Percentiles rank a stretch among this genome's conserved stretches.
These are phyloP conservation scores for Eueremaeus valkanovi DNA, from an alignment of 2,888 invertebrate genomes.

Conservation along the genomic window DNA sequence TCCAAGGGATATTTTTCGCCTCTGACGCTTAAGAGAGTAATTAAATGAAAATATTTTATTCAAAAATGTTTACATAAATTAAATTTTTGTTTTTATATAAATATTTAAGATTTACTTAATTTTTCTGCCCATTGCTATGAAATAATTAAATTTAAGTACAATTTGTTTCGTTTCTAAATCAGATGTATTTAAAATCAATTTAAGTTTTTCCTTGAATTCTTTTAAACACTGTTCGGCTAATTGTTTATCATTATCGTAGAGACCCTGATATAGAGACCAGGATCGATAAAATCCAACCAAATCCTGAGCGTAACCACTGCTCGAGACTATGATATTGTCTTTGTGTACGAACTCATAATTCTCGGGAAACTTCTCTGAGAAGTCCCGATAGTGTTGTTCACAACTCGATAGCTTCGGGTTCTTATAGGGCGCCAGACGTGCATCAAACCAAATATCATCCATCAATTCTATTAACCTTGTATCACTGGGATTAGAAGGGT, in stretches of 20 bases:
- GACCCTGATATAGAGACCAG: constrained; percentile 52
- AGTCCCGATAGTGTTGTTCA: constrained; percentile 47
- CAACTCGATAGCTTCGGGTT: constrained; percentile 31
- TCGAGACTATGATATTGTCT: constrained; percentile 2
- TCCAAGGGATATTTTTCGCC: no score
- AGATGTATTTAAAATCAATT: background rate
- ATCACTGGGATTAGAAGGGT: background rate
- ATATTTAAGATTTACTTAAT: background rate
- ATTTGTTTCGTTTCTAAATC: background rate
- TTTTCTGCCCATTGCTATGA: constrained; percentile 18
- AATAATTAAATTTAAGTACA: background rate
- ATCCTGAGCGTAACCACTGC: constrained; percentile 49
- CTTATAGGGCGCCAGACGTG: background rate
- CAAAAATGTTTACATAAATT: no score
- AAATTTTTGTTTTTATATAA: no score
- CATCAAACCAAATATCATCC: background rate
- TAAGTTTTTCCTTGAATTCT: background rate
- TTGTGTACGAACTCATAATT: constrained; percentile 47
- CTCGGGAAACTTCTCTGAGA: constrained; percentile 48
- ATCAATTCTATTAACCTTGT: background rate
- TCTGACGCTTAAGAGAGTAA: no score
- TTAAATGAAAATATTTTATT: no score
- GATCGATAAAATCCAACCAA: constrained; percentile 51
- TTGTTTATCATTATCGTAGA: constrained; percentile 49
- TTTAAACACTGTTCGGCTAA: constrained; percentile 39